phyloP scores from a whole-genome alignment of 92 coral and sea anemone genomes.

The Zoanthus solanderi region DNA sequence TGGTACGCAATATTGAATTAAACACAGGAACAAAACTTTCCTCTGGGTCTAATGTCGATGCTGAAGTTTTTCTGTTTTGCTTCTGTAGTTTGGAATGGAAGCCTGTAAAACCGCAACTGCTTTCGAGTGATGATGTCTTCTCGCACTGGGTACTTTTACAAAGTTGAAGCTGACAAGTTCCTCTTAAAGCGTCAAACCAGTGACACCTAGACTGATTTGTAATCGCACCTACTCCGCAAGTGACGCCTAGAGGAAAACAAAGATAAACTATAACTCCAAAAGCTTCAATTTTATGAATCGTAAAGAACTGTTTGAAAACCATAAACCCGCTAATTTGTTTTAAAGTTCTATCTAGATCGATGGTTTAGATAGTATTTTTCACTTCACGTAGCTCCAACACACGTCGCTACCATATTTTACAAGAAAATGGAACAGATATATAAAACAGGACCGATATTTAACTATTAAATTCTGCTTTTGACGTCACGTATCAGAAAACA shows the following conservation, averaged over 20 bases:
- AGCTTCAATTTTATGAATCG: background rate
- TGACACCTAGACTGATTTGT: background rate
- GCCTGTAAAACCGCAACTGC: background rate
- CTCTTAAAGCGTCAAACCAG: conserved; percentile 19
- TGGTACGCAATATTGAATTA: background rate
- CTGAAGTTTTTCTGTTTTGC: conserved; percentile 22
- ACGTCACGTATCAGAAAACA: no score
- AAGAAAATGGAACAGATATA: no score
- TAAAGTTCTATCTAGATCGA: no score
- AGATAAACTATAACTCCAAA: background rate
- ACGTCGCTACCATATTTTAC: no score
- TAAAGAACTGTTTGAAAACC: no score
- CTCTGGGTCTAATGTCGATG: conserved; percentile 1
- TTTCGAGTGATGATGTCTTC: background rate
- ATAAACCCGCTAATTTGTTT: no score
- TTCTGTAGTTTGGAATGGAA: conserved; percentile 26
- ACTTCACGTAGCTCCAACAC: no score
- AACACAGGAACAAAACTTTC: background rate
- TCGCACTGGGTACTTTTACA: background rate
- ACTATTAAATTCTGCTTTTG: no score
- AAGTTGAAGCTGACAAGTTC: background rate
- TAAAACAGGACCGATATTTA: no score
- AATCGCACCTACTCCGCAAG: background rate
- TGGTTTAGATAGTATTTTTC: no score
- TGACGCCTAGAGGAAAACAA: background rate